Evolutionary conservation across 2,888 invertebrate species (phyloP), one percentile per base, ranked within the genome.

Genomic region (Pemphredon lugubris): DNA sequence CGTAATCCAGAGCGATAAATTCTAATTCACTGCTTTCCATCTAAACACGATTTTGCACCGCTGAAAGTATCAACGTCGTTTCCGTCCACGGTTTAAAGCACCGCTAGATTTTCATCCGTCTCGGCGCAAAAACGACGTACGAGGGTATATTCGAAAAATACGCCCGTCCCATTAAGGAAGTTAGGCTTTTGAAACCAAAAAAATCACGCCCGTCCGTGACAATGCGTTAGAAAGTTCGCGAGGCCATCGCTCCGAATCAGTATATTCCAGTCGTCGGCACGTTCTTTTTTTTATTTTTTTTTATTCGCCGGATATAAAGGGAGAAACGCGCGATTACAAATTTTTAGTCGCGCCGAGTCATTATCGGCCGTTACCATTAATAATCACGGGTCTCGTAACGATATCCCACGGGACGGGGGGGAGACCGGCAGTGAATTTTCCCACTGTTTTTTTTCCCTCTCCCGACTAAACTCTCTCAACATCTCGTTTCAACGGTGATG

Each of bases 281-380:
- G 34, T 1, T 34, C 3, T 9, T 2, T 2, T 34, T 34, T 34
- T 34, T 34, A 5, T 34, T 11, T n/a, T n/a, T 34, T 34, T 30
- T 34, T 34, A 4, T n/a, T n/a, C 9, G 9, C 34, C n/a, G 2
- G n/a, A 34, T 9, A 32, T 18, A 21, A 50, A 50, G 14, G 21
- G 11, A 30, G 55, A 53, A 50, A 21, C 13, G 18, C 60, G n/a
- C 47, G 57, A 45, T 61, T 45, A 20, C 32, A 21, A 30, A 26
- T 7, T 58, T 69, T 73, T 67, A n/a, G n/a, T 32, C 40, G 20
- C 39, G 32, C 23, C 39, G 60, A 66, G 58, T 80, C 61, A 74
- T 77, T 77, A 73, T 80, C 77, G 63, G 63, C 45, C 63, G 69
- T 66, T 63, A 53, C 63, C 58, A 64, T 63, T 71, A 68, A 67